phyloP scores from a whole-genome alignment of 2,888 invertebrate genomes.

The Teleiodes luculella region DNA sequence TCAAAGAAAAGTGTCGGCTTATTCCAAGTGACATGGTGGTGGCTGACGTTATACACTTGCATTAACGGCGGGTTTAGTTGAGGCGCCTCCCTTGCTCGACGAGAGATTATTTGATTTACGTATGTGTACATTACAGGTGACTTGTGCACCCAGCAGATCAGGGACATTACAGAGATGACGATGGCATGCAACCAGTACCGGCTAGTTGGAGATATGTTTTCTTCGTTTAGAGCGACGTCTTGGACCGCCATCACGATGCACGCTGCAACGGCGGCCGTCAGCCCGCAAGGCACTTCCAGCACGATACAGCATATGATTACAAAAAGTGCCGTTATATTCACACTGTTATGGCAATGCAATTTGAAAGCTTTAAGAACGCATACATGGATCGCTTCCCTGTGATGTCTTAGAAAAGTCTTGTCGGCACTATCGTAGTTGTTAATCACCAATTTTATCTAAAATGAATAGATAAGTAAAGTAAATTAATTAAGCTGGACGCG shows the following conservation, averaged over 20 bases:
- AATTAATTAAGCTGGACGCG: too few species aligned
- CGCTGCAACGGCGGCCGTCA: conserved; percentile 77
- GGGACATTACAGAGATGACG: conserved; percentile 78
- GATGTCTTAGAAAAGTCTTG: conserved; percentile 67
- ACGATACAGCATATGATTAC: conserved; percentile 75
- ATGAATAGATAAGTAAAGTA: conserved; percentile 25
- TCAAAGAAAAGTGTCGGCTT: conserved; percentile 81
- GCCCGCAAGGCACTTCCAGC: conserved; percentile 80
- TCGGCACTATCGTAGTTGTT: conserved; percentile 60
- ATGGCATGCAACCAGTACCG: conserved; percentile 79
- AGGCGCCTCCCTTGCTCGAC: conserved; percentile 80
- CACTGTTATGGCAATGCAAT: conserved; percentile 58
- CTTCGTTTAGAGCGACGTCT: conserved; percentile 65
- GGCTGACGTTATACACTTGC: conserved; percentile 70
- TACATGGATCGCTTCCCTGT: conserved; percentile 70
- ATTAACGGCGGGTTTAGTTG: conserved; percentile 81
- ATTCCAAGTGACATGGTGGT: conserved; percentile 78
- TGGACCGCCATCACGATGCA: conserved; percentile 81
- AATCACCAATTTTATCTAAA: conserved; percentile 59
- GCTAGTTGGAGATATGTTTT: conserved; percentile 43
- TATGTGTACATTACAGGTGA: conserved; percentile 78
- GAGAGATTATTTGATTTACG: conserved; percentile 75
- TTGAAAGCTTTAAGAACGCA: conserved; percentile 52
- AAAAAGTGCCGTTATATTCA: conserved; percentile 76
- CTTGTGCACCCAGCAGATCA: conserved; percentile 81